Base-by-base conservation (phyloP, 2,888 invertebrate genomes). In the Epinotia nisella region DNA sequence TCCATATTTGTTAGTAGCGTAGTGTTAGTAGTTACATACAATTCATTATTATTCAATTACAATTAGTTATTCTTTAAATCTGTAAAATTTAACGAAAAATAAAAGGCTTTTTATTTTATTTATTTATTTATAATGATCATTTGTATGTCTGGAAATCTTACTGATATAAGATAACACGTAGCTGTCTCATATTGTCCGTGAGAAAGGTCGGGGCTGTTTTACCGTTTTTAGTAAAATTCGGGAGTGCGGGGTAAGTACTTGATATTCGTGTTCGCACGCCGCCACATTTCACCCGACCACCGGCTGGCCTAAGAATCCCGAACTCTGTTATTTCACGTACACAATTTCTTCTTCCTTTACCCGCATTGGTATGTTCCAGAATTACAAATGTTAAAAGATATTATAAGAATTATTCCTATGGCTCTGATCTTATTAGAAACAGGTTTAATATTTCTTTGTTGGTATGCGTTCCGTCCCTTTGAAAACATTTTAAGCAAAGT, bases 281-380 rank as follows among this genome's bases (percentile, higher is more conserved):
- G 82, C 88, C 90, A 90, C 90, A 91, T 90, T 88, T 90, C 87
- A 90, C 86, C 87, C 83, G 74, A 39, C 83, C 83, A 82, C 88
- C 90, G 87, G 86, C 87, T 90, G 89, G 81, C 84, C 84, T 82
- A 82, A 81, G 80, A 77, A 86, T 85, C 85, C 83, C 86, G 84
- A 90, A 89, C 87, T 89, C 89, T 89, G 87, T 87, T 88, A 87
- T 89, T 88, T 84, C 85, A 82, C 39, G 17, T 35, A 13, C 41
- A 35, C 35, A 1, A 9, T 9, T 41, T 11, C 13, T 13, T 41
- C 11, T 13, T 49, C 49, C n/a, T 49, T 49, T 49, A n/a, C 49
- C 49, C 49, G 49, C 49, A n/a, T n/a, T 49, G n/a, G 49, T 45
- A 49, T n/a, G 15, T 49, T n/a, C n/a, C 15, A 15, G 15, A 45